Base-by-base conservation (phyloP, 1,140 invertebrate species). In the Brachionus rotundiformis region DNA sequence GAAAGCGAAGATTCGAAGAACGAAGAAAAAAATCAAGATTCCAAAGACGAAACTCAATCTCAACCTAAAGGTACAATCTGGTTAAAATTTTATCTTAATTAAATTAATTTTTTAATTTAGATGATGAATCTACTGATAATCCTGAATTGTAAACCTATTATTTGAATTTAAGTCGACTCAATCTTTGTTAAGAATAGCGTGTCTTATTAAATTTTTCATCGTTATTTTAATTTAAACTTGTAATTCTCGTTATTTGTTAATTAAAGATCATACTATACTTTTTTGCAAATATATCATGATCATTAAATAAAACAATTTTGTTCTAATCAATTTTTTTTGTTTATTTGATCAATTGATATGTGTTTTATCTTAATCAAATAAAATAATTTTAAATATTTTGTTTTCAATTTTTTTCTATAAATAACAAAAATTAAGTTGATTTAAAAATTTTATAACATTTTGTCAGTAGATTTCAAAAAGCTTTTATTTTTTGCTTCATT, bases 131-230 rank as follows among this genome's bases (percentile, higher is more conserved):
- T 16, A 71, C 65, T 36, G 33, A 71, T 71, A 71, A 71, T 71
- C 65, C 65, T 39, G 65, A 71, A 71, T 23, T 71, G 33, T 71
- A 71, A 71, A 36, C 25, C 8, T 63, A 29, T 31, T 29, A 63
- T 29, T 29, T n/a, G 23, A 63, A 33, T 63, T 31, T n/a, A 63
- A 49, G 7, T 63, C 27, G 23, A 63, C 25, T 33, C 61, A 63
- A 29, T 63, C 25, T 31, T 63, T 29, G 25, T 63, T 29, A 13
- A 29, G n/a, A n/a, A 63, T 63, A 63, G 61, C 11, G 29, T 33
- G 25, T 31, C 25, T 71, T 71, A 36, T 71, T 71, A 71, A 71
- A 71, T 16, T 31, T 36, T 36, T 71, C 65, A 39, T 36, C 65
- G 29, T 63, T 29, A 29, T 33, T 63, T 29, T 33, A 16, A 63